A percentile compares a stretch with the other conserved stretches of the same genome.
phyloP scores from a whole-genome alignment of 2,888 invertebrate genomes.

The Sicus ferrugineus region DNA sequence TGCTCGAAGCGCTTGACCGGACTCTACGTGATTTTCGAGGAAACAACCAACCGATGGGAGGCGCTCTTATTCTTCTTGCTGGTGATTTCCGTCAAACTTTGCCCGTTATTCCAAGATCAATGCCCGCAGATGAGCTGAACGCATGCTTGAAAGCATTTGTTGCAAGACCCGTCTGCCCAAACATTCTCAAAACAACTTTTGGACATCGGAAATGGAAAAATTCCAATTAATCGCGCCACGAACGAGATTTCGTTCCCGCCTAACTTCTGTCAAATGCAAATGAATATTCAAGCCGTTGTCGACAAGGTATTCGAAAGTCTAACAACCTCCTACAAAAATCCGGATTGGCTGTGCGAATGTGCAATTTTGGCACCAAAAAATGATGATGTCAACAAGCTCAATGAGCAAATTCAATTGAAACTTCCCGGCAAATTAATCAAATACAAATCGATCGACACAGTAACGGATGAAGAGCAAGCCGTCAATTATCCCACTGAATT shows the following conservation, averaged over 20 bases:
- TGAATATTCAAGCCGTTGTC: too few species aligned
- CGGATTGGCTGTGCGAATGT: background rate
- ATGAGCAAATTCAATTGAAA: too few species aligned
- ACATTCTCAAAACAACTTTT: background rate
- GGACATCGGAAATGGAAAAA: background rate
- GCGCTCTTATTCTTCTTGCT: too few species aligned
- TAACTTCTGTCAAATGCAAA: too few species aligned
- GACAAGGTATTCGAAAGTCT: too few species aligned
- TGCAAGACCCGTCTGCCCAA: background rate
- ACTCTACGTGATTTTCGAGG: too few species aligned
- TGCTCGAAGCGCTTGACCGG: too few species aligned
- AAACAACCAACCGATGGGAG: too few species aligned
- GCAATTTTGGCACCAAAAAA: background rate
- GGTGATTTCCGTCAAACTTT: too few species aligned
- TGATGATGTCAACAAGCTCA: constrained; percentile 3
- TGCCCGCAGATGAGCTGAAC: too few species aligned
- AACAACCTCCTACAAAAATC: background rate
- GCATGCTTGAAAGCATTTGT: too few species aligned
- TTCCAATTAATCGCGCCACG: background rate
- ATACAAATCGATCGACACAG: constrained; percentile 13
- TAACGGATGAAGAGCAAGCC: background rate
- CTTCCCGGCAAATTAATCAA: background rate
- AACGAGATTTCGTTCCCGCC: background rate
- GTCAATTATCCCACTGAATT: constrained; percentile 14
- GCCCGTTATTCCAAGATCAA: too few species aligned